Evolutionary conservation across 64 coral and sea anemone genomes (phyloP).

Genomic region (Exaiptasia diaphana): DNA sequence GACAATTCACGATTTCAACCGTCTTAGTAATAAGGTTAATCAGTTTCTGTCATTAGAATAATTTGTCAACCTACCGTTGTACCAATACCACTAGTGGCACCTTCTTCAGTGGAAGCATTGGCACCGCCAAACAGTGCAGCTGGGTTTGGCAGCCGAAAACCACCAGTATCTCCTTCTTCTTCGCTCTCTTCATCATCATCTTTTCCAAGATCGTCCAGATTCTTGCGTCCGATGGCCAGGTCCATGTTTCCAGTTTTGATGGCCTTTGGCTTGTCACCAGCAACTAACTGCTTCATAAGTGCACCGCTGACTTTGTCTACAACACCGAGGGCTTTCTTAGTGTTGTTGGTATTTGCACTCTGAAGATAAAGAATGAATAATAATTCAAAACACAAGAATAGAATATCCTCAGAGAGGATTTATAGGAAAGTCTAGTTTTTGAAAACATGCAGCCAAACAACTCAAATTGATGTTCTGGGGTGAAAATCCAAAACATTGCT

Average conservation of each 20-base stretch:
- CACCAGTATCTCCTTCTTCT: slow-evolving; percentile 57
- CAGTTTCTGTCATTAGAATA: background rate
- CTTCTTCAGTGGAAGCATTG: slow-evolving; percentile 72
- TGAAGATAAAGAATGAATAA: background rate
- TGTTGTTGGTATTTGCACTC: slow-evolving; percentile 79
- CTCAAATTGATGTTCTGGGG: no score
- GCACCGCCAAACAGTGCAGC: slow-evolving; percentile 73
- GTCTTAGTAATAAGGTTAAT: background rate
- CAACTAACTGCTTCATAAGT: slow-evolving; percentile 62
- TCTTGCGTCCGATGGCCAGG: slow-evolving; percentile 70
- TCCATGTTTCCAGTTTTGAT: slow-evolving; percentile 74
- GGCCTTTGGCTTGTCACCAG: slow-evolving; percentile 74
- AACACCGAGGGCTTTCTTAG: slow-evolving; percentile 73
- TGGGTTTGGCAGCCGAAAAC: slow-evolving; percentile 66
- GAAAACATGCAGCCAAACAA: no score
- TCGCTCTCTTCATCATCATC: slow-evolving; percentile 73
- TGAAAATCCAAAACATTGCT: no score
- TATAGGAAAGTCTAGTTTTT: no score
- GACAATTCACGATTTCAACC: no score
- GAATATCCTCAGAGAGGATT: no score
- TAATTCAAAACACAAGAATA: background rate
- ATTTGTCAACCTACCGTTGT: slow-evolving; percentile 57
- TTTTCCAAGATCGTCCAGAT: slow-evolving; percentile 46
- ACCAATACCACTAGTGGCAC: slow-evolving; percentile 77
- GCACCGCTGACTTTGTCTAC: slow-evolving; percentile 74